Conservation (phyloP, 2,888 invertebrate genomes). For the Pegoplata infirma region DNA sequence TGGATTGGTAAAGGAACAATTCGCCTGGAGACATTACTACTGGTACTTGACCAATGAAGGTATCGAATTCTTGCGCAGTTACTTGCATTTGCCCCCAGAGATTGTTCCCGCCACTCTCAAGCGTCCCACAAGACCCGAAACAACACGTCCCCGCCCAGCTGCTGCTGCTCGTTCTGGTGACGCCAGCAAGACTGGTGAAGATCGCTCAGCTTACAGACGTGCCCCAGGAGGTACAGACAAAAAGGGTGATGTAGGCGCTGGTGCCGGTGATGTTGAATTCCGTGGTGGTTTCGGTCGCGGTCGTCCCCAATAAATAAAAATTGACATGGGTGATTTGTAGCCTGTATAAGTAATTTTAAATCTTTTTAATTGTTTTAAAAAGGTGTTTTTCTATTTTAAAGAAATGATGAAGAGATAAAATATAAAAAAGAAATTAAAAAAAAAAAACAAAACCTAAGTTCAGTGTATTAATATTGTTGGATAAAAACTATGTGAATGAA, state of each 20-base stretch:
- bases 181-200: conserved; percentile 86
- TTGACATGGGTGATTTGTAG: conserved; percentile 17
- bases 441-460: conserved; percentile 12
- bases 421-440: conserved; percentile 28
- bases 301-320: conserved; percentile 75
- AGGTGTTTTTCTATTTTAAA: conserved; percentile 40
- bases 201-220: conserved; percentile 90
- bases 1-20: conserved; percentile 99
- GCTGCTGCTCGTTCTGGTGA: conserved; percentile 85
- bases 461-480: neutral
- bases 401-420: conserved; percentile 45
- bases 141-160: conserved; percentile 87
- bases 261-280: conserved; percentile 95
- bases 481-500: neutral
- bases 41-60: conserved; percentile 99
- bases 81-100: conserved; percentile 97
- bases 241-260: conserved; percentile 97
- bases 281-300: conserved; percentile 91
- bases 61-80: conserved; percentile 96
- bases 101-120: conserved; percentile 99
- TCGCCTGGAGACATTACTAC: conserved; percentile 99
- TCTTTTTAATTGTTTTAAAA: conserved; percentile 37
- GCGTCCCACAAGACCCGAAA: conserved; percentile 91
- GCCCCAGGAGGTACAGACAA: conserved; percentile 90
- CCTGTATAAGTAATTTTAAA: conserved; percentile 37